Base-by-base conservation (phyloP, 2,888 invertebrate genomes). In the Aquatica leii region DNA sequence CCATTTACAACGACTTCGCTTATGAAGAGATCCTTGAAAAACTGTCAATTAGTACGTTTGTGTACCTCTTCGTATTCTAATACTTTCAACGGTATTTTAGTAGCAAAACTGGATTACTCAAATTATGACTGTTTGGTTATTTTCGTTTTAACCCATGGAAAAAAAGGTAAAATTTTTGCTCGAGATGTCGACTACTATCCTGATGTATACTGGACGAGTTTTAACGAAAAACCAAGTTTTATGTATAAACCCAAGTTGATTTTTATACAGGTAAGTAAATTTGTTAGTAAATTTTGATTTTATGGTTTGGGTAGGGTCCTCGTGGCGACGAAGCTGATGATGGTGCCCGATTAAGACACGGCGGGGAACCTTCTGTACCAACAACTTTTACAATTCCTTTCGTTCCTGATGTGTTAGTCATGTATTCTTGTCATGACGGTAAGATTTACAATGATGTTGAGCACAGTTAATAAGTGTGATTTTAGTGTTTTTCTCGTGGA, bases 351-450 rank as follows among this genome's bases (percentile, higher is more conserved):
- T 64, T 74, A n/a, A 34, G 71, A 49, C 72, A 43, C 60, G 67
- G 21, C 24, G 73, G 70, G 1, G 58, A 66, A n/a, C n/a, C n/a
- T 6, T 34, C 54, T 1, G 65, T 71, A 0, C 75, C 74, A 56
- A 75, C 73, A 64, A 77, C 78, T 12, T 87, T 87, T 73, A 86
- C 84, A 64, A 88, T 92, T 66, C 92, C 92, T 6, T 82, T 83
- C 49, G 87, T 88, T 71, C 90, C 91, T 0, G 92, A 92, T 77
- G 87, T 91, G 74, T 80, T 92, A 14, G 85, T 88, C 48, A 88
- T 88, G 76, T 91, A 88, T 77, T 89, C 90, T 18, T 90, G 90
- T 48, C 87, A 87, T 51, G 88, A 90, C 72, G 66, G 66, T 66
- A n/a, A n/a, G n/a, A n/a, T n/a, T n/a, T n/a, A n/a, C n/a, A n/a